Evolutionary conservation across 2,113 vertebrate species (phyloP).

Genomic region (Dermatemys mawii): DNA sequence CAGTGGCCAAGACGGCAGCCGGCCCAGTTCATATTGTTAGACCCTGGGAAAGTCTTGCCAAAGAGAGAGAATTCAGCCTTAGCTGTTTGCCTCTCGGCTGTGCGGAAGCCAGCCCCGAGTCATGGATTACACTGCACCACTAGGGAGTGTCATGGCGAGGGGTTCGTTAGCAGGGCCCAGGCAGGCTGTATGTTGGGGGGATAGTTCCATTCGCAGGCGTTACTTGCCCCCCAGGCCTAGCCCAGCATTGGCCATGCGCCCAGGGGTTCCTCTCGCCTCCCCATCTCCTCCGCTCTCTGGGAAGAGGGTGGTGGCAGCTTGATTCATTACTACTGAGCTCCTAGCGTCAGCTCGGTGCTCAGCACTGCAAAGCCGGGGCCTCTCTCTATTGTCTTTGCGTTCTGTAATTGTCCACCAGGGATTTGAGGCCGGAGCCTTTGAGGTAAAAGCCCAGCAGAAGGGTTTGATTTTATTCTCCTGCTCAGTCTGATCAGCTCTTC

Average conservation of each 20-base stretch:
- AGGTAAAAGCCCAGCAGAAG: background rate
- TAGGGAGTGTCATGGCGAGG: background rate
- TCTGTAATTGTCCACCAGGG: background rate
- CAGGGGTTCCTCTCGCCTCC: background rate
- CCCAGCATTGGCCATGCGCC: background rate
- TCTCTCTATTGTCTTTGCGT: background rate
- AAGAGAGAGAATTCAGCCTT: background rate
- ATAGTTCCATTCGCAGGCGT: constrained; percentile 49
- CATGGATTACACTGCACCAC: background rate
- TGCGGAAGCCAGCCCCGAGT: background rate
- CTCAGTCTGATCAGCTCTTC: background rate
- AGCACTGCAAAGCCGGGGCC: background rate
- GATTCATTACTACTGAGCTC: background rate
- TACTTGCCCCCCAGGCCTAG: background rate
- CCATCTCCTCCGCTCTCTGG: background rate
- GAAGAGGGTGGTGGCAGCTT: background rate
- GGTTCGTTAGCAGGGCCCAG: background rate
- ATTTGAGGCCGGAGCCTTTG: background rate
- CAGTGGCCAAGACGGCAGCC: background rate
- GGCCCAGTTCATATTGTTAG: background rate
- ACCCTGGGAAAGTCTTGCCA: background rate
- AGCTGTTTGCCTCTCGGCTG: background rate
- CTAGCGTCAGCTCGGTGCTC: background rate
- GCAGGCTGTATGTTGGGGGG: background rate
- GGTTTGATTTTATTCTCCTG: background rate